These are phyloP conservation scores for Leptarthrus brevirostris DNA, from an alignment of 2,888 invertebrate species.

Conservation along the genomic window DNA sequence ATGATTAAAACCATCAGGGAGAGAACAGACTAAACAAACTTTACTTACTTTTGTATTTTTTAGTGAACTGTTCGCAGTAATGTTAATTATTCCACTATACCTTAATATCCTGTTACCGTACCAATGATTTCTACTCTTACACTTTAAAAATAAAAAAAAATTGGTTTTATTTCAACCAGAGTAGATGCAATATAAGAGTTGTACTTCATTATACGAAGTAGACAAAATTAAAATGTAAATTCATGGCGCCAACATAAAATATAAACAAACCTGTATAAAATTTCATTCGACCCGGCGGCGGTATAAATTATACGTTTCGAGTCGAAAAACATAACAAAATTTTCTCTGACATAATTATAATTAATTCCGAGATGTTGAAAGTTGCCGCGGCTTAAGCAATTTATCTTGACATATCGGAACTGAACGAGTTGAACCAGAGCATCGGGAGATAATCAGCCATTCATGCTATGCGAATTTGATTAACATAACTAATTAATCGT, in stretches of 20 bases:
- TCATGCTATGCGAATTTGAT: neutral
- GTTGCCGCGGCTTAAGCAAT: neutral
- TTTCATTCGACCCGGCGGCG: neutral
- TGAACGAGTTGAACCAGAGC: neutral
- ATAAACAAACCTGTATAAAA: constrained; percentile 4
- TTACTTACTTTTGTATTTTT: too few species aligned
- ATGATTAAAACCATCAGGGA: too few species aligned
- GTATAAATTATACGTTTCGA: neutral
- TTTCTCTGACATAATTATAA: neutral
- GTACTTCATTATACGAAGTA: too few species aligned
- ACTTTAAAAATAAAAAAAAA: too few species aligned
- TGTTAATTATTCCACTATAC: too few species aligned
- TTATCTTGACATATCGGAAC: neutral
- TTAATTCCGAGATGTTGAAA: neutral
- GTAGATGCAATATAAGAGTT: too few species aligned
- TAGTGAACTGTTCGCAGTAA: too few species aligned
- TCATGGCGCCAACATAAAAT: neutral
- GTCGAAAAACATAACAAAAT: neutral
- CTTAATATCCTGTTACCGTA: too few species aligned
- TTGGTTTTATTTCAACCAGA: too few species aligned
- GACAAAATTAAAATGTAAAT: constrained; percentile 16
- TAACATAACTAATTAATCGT: constrained; percentile 10
- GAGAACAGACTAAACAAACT: too few species aligned
- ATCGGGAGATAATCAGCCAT: neutral
- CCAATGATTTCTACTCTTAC: too few species aligned